Evolutionary conservation across 1,140 invertebrate species (phyloP), one percentile per base, ranked within the genome.

Genomic region (Drosophila aff.): DNA sequence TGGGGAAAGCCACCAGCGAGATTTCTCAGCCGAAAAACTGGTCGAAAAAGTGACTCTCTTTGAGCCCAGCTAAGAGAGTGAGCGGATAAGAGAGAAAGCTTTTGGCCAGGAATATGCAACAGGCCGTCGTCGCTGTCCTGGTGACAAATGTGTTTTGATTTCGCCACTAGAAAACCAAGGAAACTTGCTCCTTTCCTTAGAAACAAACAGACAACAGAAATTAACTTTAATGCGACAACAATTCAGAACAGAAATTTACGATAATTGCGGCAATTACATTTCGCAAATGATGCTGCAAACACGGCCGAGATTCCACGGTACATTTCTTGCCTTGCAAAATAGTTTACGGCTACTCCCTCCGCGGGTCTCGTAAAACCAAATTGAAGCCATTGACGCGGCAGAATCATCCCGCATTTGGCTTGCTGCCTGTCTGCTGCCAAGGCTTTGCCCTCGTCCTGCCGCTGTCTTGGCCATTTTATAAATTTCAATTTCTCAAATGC

Each of bases 401-500:
- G 89, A 90, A 90, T 84, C 85, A 89, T 90, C 81, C 69, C 68
- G 47, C 77, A 79, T 82, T 86, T 61, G 76, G 66, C 60, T 38
- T 53, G 63, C 76, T 66, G 40, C 52, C 60, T 78, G 76, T 61
- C 77, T 64, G 26, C 43, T 40, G 36, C 28, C 49, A 49, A 43
- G 57, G 10, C 50, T 74, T 40, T 58, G 55, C 26, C 26, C 28
- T 7, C 31, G 11, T 36, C 50, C 50, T 36, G 31, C 10, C 46
- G 28, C 28, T 7, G 28, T 50, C 57, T 59, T 44, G 26, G 60
- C 57, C 38, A 44, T 81, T 82, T 90, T 90, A 85, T 90, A 90
- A 90, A 90, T 90, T 90, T 90, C 85, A 90, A 90, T 90, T 90
- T 90, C 81, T 85, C 57, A 82, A 90, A 90, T 85, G 81, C 46